Evolutionary conservation across 2,113 vertebrate species (phyloP).

Genomic region (Dasyprocta punctata): DNA sequence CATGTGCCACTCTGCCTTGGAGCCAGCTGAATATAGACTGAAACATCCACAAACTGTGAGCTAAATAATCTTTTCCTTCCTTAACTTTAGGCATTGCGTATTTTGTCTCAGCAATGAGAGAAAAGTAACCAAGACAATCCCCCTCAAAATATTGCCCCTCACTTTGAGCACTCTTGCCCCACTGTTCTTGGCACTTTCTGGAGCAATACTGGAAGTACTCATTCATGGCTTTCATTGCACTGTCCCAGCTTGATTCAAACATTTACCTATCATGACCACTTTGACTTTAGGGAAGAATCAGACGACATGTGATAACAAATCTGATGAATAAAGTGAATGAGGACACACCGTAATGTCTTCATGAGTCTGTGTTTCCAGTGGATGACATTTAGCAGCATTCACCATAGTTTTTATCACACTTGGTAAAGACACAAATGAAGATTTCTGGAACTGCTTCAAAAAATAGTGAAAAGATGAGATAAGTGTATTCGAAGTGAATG

Average conservation of each 20-base stretch:
- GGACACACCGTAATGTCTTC: background rate
- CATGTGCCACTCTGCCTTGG: background rate
- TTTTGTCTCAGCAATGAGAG: background rate
- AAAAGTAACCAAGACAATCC: background rate
- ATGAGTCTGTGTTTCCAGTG: background rate
- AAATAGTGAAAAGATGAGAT: background rate
- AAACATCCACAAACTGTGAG: too few relatives aligned
- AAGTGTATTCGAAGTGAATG: background rate
- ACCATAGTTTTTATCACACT: background rate
- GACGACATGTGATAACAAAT: background rate
- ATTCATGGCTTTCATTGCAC: background rate
- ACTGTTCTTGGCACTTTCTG: background rate
- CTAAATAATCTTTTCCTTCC: too few relatives aligned
- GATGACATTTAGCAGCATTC: background rate
- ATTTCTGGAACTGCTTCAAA: background rate
- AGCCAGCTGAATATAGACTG: too few relatives aligned
- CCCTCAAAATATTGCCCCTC: background rate
- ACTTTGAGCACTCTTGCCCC: background rate
- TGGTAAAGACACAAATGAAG: background rate
- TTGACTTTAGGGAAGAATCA: background rate
- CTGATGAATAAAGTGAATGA: background rate
- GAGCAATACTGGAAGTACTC: background rate
- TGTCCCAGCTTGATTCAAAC: background rate
- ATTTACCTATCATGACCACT: background rate
- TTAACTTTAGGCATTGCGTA: too few relatives aligned